Percentiles rank a stretch among this genome's conserved stretches.
Evolutionary conservation across 2,113 vertebrate genomes (phyloP).

Genomic region (Brachyhypopomus gauderio): DNA sequence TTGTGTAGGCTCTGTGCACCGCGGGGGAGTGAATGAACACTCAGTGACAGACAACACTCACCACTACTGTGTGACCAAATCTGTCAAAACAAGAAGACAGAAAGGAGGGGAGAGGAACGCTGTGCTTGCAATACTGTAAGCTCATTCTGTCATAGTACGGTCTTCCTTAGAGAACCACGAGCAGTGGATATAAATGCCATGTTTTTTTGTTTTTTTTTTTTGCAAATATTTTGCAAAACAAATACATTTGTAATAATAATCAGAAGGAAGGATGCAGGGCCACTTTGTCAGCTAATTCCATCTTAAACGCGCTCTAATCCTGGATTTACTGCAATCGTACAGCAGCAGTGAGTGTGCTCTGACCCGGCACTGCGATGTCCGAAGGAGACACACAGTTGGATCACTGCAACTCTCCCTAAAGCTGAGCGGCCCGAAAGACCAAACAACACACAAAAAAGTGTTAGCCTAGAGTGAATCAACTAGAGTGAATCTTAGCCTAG

Average conservation of each 20-base stretch:
- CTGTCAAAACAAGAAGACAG: too few relatives aligned
- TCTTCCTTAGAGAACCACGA: too few relatives aligned
- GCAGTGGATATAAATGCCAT: too few relatives aligned
- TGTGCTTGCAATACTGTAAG: too few relatives aligned
- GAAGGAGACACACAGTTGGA: constrained; percentile 84
- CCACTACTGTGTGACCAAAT: not conserved
- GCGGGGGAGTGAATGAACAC: too few relatives aligned
- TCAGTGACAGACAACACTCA: constrained; percentile 1
- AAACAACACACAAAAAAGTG: constrained; percentile 23
- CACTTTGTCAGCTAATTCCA: constrained; percentile 59
- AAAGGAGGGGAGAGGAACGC: too few relatives aligned
- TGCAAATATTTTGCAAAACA: not conserved
- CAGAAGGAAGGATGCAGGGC: constrained; percentile 50
- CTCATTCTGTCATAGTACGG: too few relatives aligned
- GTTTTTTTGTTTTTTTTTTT: too few relatives aligned
- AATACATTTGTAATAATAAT: constrained; percentile 36
- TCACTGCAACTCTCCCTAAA: constrained; percentile 71
- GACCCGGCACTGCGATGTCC: constrained; percentile 74
- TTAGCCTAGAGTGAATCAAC: not conserved
- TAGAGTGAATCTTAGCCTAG: constrained; percentile 62
- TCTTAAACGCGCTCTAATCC: constrained; percentile 58
- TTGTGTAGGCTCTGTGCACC: not conserved
- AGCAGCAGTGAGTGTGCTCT: constrained; percentile 27
- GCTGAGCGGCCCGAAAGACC: constrained; percentile 58
- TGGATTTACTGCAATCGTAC: constrained; percentile 51